Base-by-base conservation (phyloP, 2,797 vertebrate species). In the Gambusia yucatana region DNA sequence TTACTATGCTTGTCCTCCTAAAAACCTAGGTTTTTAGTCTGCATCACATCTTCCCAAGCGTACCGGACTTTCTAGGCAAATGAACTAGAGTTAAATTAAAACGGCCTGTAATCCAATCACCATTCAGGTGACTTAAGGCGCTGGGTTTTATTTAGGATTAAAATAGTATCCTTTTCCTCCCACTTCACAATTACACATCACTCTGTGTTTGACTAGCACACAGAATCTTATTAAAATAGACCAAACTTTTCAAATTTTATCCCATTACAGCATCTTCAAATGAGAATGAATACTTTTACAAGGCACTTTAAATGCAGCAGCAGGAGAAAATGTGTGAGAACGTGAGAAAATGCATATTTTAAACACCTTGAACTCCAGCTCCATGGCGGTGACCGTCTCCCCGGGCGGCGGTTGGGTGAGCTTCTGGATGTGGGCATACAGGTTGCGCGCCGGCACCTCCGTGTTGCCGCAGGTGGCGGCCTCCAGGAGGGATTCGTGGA, bases 361-460 rank as follows among this genome's bases (percentile, higher is more conserved):
- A 74, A 25, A 91, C 85, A 98, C 98, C 97, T 99, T 99, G 94
- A 99, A 99, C 90, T 99, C 98, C 82, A 99, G 94, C 94, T 98
- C 98, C 98, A 99, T 98, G 84, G 95, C 89, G 6, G 97, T 98
- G 87, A 98, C 97, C 0, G 97, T 98, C 90, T 99, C 98, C 4
- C 97, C 97, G 0, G 96, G 89, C 11, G 97, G 96, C 79, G 98
- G 97, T 96, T 98, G 97, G 89, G 94, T 96, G 93, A 99, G 96
- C 89, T 98, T 98, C 96, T 98, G 98, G 96, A 99, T 98, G 94
- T 98, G 97, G 89, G 97, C 97, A 0, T 97, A 98, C 82, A 99
- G 97, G 94, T 96, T 98, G 84, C 98, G 97, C 1, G 98, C 98
- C 0, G 97, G 96, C 85, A 99, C 98, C 94, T 99, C 98, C 0